These are phyloP conservation scores for Cassiopea xamachana DNA, from an alignment of 30 jellyfish, hydroid and myxozoan genomes.

Conservation along the genomic window DNA sequence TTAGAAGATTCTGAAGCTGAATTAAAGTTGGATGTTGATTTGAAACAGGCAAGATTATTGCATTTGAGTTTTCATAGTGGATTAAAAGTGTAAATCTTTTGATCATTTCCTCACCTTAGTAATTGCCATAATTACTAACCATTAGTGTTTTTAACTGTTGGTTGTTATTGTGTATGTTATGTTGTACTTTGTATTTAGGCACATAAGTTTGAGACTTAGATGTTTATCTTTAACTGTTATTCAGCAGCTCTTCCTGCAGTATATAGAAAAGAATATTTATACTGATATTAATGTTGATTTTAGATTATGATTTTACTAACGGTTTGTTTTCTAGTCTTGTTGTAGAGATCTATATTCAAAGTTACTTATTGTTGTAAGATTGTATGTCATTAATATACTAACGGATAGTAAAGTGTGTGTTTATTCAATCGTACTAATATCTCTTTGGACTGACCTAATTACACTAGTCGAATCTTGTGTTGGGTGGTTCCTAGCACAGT, in stretches of 20 bases:
- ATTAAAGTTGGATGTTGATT: neutral
- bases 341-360: neutral
- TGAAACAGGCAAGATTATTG: constrained; percentile 4
- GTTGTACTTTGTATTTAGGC: too few relatives aligned
- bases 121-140: too few relatives aligned
- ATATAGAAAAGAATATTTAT: neutral
- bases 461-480: too few relatives aligned
- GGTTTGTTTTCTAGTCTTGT: neutral
- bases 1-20: neutral
- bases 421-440: neutral
- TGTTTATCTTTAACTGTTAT: neutral
- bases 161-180: too few relatives aligned
- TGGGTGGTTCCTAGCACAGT: too few relatives aligned
- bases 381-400: neutral
- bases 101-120: too few relatives aligned
- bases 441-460: neutral
- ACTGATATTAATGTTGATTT: too few relatives aligned
- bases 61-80: neutral
- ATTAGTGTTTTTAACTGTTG: too few relatives aligned
- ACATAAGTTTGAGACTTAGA: too few relatives aligned
- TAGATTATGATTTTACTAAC: neutral
- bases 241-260: neutral
- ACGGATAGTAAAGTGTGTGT: neutral
- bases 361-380: neutral
- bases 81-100: neutral